Base-by-base conservation (phyloP, 2,888 invertebrate species). In the Scaeva pyrastri region DNA sequence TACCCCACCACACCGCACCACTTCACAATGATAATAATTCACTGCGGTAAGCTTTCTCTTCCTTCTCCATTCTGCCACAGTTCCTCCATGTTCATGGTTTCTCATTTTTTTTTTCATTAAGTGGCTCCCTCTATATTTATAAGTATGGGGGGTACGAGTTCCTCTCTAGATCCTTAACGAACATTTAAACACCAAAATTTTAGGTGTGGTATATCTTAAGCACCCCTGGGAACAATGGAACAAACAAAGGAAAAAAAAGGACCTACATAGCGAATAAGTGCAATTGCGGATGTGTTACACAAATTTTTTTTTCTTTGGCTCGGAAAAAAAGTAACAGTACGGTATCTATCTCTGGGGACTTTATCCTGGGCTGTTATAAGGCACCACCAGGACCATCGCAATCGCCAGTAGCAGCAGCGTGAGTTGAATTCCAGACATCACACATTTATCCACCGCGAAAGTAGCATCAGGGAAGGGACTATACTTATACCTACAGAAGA, bases 1-100 rank as follows among this genome's bases (percentile, higher is more conserved):
- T 10, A 4, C 26, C 41, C 41, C 55, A 43, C 70, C 26, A 41
- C 68, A n/a, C n/a, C n/a, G n/a, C 26, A 68, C 70, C 56, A 68
- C 52, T 45, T 81, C 66, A 68, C 81, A 52, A 50, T 68, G 73
- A 60, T 72, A 86, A 86, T 86, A 86, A 82, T 77, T 86, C 77
- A 86, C 70, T 66, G 72, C 68, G 48, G 76, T 68, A 68, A 81
- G 43, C 52, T n/a, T 52, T 16, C 4, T n/a, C 36, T 14, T 23
- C 3, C 41, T 26, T 23, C n/a, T n/a, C 0, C 26, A 12, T 6
- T 10, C 23, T n/a, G 2, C 23, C 1, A 4, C 31, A 19, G 45
- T 16, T 45, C 21, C 19, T 23, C 26, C 5, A 23, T 11, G 8
- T n/a, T 1, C 23, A 8, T 12, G 19, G 12, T 21, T 41, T 60